Evolutionary conservation across 1,140 invertebrate genomes (phyloP).

Genomic region (Triops longicaudatus): DNA sequence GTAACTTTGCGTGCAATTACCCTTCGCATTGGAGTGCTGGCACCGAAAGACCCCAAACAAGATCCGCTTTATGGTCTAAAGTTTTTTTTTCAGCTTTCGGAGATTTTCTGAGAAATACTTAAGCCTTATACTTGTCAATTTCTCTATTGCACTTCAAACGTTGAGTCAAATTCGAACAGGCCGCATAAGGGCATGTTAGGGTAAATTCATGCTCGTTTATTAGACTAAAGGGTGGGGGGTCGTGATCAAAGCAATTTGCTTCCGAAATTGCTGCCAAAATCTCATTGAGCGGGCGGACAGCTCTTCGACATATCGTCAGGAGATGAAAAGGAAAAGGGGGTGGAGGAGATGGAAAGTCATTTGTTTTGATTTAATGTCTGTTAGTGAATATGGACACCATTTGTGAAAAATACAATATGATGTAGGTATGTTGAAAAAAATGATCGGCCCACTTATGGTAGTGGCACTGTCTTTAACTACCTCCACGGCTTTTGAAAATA

Average conservation of each 20-base stretch:
- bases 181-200: background rate
- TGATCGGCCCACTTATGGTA: no score
- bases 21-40: background rate
- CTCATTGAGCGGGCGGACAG: background rate
- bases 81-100: background rate
- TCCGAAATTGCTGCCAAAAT: background rate
- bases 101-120: background rate
- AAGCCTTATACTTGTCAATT: background rate
- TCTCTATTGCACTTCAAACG: no score
- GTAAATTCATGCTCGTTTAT: background rate
- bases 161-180: no score
- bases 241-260: background rate
- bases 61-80: background rate
- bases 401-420: background rate
- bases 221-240: background rate
- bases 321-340: background rate
- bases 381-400: background rate
- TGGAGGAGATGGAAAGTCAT: background rate
- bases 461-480: no score
- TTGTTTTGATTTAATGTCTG: background rate
- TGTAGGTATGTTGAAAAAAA: no score
- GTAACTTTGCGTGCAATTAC: constrained; percentile 1
- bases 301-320: no score
- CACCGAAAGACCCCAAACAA: background rate
- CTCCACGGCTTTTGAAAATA: background rate